Conservation (phyloP, 2,113 vertebrate species). For the Mystacornis crossleyi region DNA sequence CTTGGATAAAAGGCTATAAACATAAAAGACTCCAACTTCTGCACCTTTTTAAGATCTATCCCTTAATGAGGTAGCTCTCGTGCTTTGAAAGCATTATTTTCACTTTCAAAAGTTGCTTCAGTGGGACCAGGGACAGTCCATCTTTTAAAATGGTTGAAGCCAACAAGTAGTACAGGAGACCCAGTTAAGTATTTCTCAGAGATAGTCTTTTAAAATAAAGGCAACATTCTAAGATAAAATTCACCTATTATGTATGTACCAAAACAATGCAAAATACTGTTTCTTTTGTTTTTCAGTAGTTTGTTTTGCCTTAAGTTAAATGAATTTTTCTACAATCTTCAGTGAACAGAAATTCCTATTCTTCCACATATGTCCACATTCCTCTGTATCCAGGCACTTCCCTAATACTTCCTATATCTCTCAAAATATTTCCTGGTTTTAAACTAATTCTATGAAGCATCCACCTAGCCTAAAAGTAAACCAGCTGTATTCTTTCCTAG, state of each 20-base stretch:
- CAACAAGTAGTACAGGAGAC: not conserved
- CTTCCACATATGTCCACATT: not conserved
- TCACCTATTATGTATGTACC: not conserved
- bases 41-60: not conserved
- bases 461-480: not conserved
- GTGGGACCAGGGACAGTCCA: not conserved
- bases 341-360: not conserved
- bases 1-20: not conserved
- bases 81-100: not conserved
- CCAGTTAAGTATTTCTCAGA: not conserved
- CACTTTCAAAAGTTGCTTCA: not conserved
- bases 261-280: not conserved
- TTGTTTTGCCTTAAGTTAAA: not conserved
- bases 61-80: not conserved
- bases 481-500: not conserved
- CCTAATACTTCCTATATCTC: not conserved
- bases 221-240: not conserved
- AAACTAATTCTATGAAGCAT: not conserved
- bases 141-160: not conserved
- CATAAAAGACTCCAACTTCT: not conserved
- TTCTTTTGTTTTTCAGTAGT: not conserved
- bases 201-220: not conserved
- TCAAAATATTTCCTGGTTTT: not conserved
- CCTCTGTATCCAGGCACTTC: not conserved
- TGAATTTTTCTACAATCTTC: not conserved